Evolutionary conservation across 1,140 invertebrate genomes (phyloP), one percentile per base, ranked within the genome.

Genomic region (Caenorhabditis inopinata): DNA sequence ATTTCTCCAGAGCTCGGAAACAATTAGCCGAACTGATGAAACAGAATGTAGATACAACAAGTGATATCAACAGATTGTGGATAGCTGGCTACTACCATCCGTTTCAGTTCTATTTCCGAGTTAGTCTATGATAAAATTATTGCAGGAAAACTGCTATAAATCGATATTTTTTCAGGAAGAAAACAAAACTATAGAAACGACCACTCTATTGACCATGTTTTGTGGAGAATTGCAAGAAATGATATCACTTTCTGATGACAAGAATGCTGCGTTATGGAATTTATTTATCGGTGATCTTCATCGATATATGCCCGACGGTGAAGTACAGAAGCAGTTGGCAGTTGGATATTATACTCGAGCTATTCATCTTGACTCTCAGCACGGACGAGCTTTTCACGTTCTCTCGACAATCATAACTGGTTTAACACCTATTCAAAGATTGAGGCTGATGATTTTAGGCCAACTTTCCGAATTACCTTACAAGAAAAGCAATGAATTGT

Each of bases 201-300:
- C 25, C 0, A 42, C 32, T n/a, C 18, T 68, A n/a, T 18, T 68
- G n/a, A 68, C 58, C 18, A 68, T 68, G 58, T 68, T 68, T 21
- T 68, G 58, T 38, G 58, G 58, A 38, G 58, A 68, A 42, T 32
- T 68, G 18, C 58, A 68, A 38, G 58, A 68, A 68, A 68, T 68
- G 58, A 16, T 68, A 0, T 18, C 27, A n/a, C n/a, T 38, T 5
- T 9, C 58, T 14, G 27, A 68, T 32, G 7, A 42, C 6, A 68
- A 42, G 38, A 38, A 68, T 18, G 2, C 25, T 9, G 11, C 58
- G 12, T 12, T 38, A 1, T 68, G 58, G 58, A 68, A 68, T 38
- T 2, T 68, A 5, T 68, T 21, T 18, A 68, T 68, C 23, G 58
- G 25, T 9, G 58, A 68, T 68, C 32, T 68, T 68, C 58, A 68